Conservation (phyloP, 2,113 vertebrate genomes). For the Panthera leo region DNA sequence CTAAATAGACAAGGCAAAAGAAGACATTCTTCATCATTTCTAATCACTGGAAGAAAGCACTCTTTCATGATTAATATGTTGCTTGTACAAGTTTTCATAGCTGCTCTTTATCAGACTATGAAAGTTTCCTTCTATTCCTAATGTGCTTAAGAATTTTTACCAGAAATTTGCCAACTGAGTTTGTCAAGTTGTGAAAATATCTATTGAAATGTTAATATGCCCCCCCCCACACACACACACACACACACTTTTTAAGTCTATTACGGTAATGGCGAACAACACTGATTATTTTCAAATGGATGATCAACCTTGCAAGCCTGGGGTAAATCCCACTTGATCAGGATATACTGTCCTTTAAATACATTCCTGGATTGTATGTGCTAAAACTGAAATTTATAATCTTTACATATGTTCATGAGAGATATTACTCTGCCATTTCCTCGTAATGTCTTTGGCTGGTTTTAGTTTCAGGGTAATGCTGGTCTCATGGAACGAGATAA, state of each 20-base stretch:
- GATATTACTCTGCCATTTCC: background rate
- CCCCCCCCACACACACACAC: background rate
- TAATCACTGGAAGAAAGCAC: background rate
- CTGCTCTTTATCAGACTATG: background rate
- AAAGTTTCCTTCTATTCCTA: background rate
- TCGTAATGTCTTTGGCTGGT: background rate
- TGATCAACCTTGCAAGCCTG: background rate
- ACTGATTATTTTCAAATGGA: background rate
- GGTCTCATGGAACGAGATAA: background rate
- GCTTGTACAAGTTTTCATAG: background rate
- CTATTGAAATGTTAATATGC: background rate
- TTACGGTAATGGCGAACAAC: background rate
- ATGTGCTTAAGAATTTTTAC: background rate
- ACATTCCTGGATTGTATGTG: background rate
- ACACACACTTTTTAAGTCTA: background rate
- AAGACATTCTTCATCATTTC: background rate
- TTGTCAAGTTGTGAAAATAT: background rate
- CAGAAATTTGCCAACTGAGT: background rate
- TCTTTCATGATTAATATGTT: background rate
- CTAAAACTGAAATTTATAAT: background rate
- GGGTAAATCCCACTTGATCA: background rate
- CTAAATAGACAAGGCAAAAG: background rate
- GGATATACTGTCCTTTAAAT: background rate
- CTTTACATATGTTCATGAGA: background rate
- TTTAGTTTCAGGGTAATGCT: background rate